Base-by-base conservation (phyloP, 2,113 vertebrate genomes). In the Ardeotis arabs region DNA sequence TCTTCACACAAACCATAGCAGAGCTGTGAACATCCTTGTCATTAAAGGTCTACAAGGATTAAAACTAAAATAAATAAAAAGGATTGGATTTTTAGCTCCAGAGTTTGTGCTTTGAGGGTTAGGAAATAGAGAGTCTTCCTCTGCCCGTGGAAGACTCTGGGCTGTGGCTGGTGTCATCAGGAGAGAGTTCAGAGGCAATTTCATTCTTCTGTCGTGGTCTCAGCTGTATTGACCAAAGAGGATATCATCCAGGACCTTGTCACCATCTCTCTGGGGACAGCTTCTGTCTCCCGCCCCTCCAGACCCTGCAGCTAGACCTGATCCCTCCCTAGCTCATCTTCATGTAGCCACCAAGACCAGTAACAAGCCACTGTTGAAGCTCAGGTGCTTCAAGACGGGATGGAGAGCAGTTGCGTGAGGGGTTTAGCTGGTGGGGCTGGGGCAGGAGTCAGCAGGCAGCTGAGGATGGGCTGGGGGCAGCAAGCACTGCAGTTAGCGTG, bases 311-410 rank as follows among this genome's bases (percentile, higher is more conserved):
- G 37, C 16, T 68, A 56, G 50, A 63, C 7, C 4, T 2, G 1
- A 45, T 53, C 44, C 12, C 86, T 84, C 9, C 14, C 33, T 50
- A 77, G 49, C 28, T 63, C 56, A 64, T 27, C 35, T 59, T 22
- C 35, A 8, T 2, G 27, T 9, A 41, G 33, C 60, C 13, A 6
- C 56, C 44, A 58, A 63, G 73, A 56, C 11, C 21, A 24, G 16
- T 14, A 35, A 49, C 33, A 73, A 87, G 44, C 21, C 3, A 7
- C 9, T 45, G 1, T 23, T 14, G 55, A 66, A 74, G 17, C 20
- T 67, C 59, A 29, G 0, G 0, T 29, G 20, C 22, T 84, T 76
- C 68, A 55, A 12, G 39, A 23, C 13, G 14, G 33, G 6, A 25
- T 14, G 0, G 1, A 78, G 56, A 86, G 41, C 18, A 59, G 63